These are phyloP conservation scores for Epizoanthus ramosus DNA, from an alignment of 92 coral and sea anemone species.

Conservation along the genomic window DNA sequence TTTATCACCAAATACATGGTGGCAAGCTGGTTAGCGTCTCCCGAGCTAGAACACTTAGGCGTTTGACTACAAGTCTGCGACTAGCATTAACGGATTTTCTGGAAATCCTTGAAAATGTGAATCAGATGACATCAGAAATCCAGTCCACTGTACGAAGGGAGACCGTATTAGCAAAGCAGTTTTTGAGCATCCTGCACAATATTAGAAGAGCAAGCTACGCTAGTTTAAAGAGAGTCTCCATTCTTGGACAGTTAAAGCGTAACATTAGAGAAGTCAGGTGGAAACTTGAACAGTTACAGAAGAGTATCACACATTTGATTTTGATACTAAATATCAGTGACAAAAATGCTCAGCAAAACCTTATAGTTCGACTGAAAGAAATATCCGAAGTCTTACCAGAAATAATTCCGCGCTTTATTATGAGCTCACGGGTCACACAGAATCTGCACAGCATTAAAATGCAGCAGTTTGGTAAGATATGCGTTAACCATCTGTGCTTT, in stretches of 20 bases:
- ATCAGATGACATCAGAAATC: background rate
- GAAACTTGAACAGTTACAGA: background rate
- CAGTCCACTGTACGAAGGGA: background rate
- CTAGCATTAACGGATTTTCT: background rate
- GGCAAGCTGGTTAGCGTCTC: conserved; percentile 46
- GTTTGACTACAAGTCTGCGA: background rate
- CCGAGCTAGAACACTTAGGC: background rate
- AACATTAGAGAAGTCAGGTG: background rate
- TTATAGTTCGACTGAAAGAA: background rate
- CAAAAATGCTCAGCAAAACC: background rate
- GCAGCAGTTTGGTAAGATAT: background rate
- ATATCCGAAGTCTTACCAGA: conserved; percentile 11
- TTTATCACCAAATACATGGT: conserved; percentile 48
- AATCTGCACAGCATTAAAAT: conserved; percentile 37
- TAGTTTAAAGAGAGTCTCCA: background rate
- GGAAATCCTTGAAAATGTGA: background rate
- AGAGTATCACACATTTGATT: background rate
- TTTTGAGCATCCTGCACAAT: background rate
- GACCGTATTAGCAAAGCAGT: background rate
- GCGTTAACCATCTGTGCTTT: conserved; percentile 38
- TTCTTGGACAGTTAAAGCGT: background rate
- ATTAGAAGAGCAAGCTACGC: background rate
- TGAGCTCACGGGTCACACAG: background rate
- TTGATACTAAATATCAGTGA: background rate
- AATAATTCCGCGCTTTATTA: background rate